Conservation (phyloP, 2,888 invertebrate species). For the Nudaria mundana region DNA sequence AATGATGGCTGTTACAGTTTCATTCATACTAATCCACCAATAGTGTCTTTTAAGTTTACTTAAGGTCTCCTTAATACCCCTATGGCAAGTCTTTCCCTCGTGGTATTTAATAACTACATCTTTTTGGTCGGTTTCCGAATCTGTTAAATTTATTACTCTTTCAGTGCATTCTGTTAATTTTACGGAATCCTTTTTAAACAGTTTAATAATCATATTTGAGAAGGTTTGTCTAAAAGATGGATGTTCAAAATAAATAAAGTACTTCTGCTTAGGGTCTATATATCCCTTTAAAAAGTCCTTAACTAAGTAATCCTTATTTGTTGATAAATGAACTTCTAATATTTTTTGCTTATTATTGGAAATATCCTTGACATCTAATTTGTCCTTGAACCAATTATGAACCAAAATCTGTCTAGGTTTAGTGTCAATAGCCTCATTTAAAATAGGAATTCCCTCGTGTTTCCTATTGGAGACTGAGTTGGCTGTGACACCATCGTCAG, state of each 20-base stretch:
- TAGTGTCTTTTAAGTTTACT: constrained; percentile 14
- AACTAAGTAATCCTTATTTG: constrained; percentile 19
- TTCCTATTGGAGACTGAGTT: too few species aligned
- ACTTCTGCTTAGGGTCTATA: constrained; percentile 22
- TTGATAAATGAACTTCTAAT: constrained; percentile 28
- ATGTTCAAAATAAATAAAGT: constrained; percentile 30
- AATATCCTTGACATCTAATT: constrained; percentile 23
- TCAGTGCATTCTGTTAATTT: constrained; percentile 29
- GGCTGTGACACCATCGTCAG: too few species aligned
- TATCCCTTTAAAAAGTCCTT: constrained; percentile 34
- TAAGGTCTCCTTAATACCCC: constrained; percentile 27
- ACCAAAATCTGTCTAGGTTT: constrained; percentile 38
- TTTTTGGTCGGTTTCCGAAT: constrained; percentile 21
- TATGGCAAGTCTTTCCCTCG: constrained; percentile 24
- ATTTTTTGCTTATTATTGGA: constrained; percentile 28
- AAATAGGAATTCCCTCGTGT: constrained; percentile 32
- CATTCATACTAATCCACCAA: constrained; percentile 26
- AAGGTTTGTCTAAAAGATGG: constrained; percentile 1
- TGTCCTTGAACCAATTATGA: constrained; percentile 21
- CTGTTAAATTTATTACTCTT: constrained; percentile 13
- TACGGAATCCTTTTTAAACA: constrained; percentile 25
- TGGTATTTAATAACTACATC: constrained; percentile 18
- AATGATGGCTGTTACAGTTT: constrained; percentile 18
- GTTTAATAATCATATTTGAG: neutral
- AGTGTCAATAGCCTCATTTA: constrained; percentile 34